Base-by-base conservation (phyloP, 2,888 invertebrate genomes). In the Drosophila hamatofila region DNA sequence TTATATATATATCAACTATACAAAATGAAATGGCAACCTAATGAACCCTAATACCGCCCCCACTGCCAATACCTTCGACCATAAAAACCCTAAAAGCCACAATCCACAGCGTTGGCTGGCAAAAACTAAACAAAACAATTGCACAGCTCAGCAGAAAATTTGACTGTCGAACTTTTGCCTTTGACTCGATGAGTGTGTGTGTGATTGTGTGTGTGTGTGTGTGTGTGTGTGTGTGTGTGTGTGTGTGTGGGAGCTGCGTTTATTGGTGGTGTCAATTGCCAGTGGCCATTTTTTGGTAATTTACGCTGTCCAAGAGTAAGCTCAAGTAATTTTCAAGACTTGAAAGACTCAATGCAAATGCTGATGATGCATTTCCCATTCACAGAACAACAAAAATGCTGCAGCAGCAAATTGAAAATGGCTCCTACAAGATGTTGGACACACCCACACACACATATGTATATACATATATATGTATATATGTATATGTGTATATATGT, bases 331-430 rank as follows among this genome's bases (percentile, higher is more conserved):
- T 84, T 88, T 83, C 88, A 78, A 83, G 83, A 25, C 54, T 75
- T 72, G 74, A 73, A 56, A 74, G 56, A 75, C 67, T 81, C 68
- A 88, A 83, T 83, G 85, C 85, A 90, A 90, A 82, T 81, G 89
- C 90, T 89, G 89, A 89, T 81, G 80, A 49, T 90, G 89, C 89
- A 90, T 60, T 90, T 89, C 86, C 88, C 81, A 67, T 89, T 89
- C 84, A 84, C 25, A 49, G 30, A 16, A 23, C 23, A 37, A 11
- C 37, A 35, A 73, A 73, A 88, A 72, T 89, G 90, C 90, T 83
- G 80, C 72, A 66, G 56, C 73, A 75, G 89, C 89, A 85, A 75
- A 88, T 88, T 89, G 89, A 81, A 86, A 87, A 86, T 75, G 80
- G 79, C 84, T 83, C 87, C 83, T 86, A 84, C 83, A 82, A 67